Evolutionary conservation across 2,888 invertebrate genomes (phyloP).

Genomic region (Drosophila robusta): DNA sequence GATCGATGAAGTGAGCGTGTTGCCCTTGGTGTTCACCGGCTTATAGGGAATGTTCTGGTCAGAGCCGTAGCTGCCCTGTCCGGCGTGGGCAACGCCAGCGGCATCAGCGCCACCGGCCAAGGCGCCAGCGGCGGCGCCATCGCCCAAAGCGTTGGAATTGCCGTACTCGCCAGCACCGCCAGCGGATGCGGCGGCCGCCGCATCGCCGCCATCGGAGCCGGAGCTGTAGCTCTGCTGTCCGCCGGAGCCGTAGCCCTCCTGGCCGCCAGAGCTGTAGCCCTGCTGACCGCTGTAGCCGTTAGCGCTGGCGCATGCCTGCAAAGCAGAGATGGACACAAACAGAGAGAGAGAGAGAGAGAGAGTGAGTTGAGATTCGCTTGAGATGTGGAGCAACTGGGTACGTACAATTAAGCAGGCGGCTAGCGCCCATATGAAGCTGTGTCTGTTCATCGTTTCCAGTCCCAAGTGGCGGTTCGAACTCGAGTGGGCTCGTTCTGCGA

Average conservation of each 20-base stretch:
- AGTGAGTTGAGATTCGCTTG: too few species aligned
- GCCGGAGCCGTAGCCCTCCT: constrained; percentile 55
- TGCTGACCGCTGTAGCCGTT: constrained; percentile 57
- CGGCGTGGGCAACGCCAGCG: constrained; percentile 49
- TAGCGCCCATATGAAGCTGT: constrained; percentile 77
- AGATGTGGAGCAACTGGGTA: constrained; percentile 34
- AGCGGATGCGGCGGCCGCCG: constrained; percentile 52
- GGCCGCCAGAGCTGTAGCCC: constrained; percentile 51
- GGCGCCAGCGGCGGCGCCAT: constrained; percentile 38
- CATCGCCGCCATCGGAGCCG: constrained; percentile 50
- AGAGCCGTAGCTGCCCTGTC: constrained; percentile 62
- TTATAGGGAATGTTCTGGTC: constrained; percentile 79
- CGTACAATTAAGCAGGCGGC: constrained; percentile 83
- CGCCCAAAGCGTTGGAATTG: constrained; percentile 28
- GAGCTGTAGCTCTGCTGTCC: constrained; percentile 43
- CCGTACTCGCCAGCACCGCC: constrained; percentile 45
- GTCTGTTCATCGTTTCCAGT: constrained; percentile 79
- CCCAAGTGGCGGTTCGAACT: constrained; percentile 63
- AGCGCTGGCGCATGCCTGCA: constrained; percentile 70
- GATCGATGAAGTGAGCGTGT: constrained; percentile 79
- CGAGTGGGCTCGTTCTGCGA: constrained; percentile 63
- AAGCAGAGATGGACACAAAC: too few species aligned
- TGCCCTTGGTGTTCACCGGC: constrained; percentile 78
- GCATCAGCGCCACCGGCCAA: constrained; percentile 51
- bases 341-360: background rate